phyloP scores from a whole-genome alignment of 2,797 vertebrate species.

The Lepilemur ruficaudatus region DNA sequence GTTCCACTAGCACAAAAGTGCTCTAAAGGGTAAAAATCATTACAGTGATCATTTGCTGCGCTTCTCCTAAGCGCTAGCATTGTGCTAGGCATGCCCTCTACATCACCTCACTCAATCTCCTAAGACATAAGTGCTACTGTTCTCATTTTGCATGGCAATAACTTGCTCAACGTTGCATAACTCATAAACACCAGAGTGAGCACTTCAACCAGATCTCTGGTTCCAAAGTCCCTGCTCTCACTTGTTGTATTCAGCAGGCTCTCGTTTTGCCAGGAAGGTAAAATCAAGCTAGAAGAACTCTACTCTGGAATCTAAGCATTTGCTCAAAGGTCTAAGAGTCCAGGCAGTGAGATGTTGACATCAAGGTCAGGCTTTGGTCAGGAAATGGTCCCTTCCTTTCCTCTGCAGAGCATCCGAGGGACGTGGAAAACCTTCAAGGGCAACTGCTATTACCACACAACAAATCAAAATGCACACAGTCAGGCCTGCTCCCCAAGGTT shows the following conservation, averaged over 20 bases:
- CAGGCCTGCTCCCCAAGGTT: background rate
- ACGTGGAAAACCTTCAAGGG: background rate
- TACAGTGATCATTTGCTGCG: background rate
- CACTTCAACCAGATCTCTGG: background rate
- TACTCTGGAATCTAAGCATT: background rate
- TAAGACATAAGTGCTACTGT: background rate
- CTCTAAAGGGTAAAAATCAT: background rate
- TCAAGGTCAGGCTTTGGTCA: background rate
- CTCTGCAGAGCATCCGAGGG: background rate
- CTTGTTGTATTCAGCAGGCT: background rate
- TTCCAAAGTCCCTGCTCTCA: conserved; percentile 30
- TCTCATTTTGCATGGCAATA: background rate
- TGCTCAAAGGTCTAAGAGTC: background rate
- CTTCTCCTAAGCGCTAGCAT: background rate
- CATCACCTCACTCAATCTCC: background rate
- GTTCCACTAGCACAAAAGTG: background rate
- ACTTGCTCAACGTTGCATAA: background rate
- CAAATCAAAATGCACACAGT: background rate
- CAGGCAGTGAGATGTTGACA: background rate
- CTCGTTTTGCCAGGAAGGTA: background rate
- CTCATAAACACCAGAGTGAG: background rate
- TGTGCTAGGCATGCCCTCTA: fast-evolving
- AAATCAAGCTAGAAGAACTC: background rate
- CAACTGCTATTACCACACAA: background rate
- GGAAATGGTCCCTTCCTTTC: background rate